Percentiles rank a stretch among this genome's conserved stretches.
These are phyloP conservation scores for Tineola bisselliella DNA, from an alignment of 2,888 invertebrate species.

Conservation along the genomic window DNA sequence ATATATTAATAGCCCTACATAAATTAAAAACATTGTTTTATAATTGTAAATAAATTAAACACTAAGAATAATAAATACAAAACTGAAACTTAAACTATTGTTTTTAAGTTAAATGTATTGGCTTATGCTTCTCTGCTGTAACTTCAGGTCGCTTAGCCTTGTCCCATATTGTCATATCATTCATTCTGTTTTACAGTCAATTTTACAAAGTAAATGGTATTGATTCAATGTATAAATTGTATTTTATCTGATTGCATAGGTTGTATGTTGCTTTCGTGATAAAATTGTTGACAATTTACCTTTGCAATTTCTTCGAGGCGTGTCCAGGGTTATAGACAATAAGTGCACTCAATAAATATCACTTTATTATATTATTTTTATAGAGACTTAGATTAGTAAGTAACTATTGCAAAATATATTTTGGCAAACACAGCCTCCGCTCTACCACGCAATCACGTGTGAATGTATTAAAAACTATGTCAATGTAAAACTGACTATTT, in stretches of 20 bases:
- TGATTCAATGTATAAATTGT: neutral
- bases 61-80: too few species aligned
- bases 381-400: neutral
- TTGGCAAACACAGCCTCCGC: neutral
- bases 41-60: too few species aligned
- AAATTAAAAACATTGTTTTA: too few species aligned
- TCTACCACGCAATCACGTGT: neutral
- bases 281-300: neutral
- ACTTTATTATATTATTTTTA: too few species aligned
- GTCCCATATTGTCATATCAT: neutral
- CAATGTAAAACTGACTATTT: neutral
- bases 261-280: neutral
- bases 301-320: neutral
- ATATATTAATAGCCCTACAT: too few species aligned
- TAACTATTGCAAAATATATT: neutral
- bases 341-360: neutral
- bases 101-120: neutral
- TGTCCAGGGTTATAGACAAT: neutral
- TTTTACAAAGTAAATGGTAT: neutral
- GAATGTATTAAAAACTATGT: slow-evolving; percentile 6
- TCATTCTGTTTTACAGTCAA: neutral
- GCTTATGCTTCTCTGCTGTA: neutral
- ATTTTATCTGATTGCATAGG: neutral
- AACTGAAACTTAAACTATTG: too few species aligned
- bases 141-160: neutral